Conservation (phyloP, 2,113 vertebrate genomes). For the Synodontis membranacea region DNA sequence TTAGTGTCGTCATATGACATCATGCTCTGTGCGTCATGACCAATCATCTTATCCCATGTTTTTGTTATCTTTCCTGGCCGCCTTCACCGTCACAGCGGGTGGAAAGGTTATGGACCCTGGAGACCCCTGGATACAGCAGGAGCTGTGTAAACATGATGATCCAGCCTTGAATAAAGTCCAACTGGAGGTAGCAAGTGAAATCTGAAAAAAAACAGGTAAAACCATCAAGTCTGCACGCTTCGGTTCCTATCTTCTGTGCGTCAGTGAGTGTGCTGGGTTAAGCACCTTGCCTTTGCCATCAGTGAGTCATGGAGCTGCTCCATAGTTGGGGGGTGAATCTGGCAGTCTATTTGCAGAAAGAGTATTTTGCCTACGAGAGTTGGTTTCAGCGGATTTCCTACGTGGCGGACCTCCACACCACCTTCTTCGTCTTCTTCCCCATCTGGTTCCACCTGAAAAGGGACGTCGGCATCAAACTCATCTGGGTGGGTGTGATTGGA, state of each 20-base stretch:
- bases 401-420: slow-evolving; percentile 86
- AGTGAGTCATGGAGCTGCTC: slow-evolving; percentile 78
- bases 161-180: slow-evolving; percentile 77
- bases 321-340: slow-evolving; percentile 82
- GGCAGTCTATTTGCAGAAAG: slow-evolving; percentile 78
- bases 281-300: slow-evolving; percentile 57
- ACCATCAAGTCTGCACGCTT: neutral
- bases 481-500: slow-evolving; percentile 93
- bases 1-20: slow-evolving; percentile 22
- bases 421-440: slow-evolving; percentile 89
- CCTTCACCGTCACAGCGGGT: slow-evolving; percentile 40
- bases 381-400: slow-evolving; percentile 86
- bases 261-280: neutral
- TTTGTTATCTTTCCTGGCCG: slow-evolving; percentile 43
- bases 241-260: neutral
- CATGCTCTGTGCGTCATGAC: slow-evolving; percentile 11
- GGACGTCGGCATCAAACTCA: slow-evolving; percentile 80
- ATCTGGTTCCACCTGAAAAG: slow-evolving; percentile 87
- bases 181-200: slow-evolving; percentile 39
- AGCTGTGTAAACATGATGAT: slow-evolving; percentile 66
- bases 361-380: slow-evolving; percentile 75
- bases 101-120: slow-evolving; percentile 63
- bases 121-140: slow-evolving; percentile 54
- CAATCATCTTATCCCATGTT: slow-evolving; percentile 10
- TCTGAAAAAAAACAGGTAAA: slow-evolving; percentile 13